These are phyloP conservation scores for Arothron firmamentum DNA, from an alignment of 2,113 vertebrate species.

Conservation along the genomic window DNA sequence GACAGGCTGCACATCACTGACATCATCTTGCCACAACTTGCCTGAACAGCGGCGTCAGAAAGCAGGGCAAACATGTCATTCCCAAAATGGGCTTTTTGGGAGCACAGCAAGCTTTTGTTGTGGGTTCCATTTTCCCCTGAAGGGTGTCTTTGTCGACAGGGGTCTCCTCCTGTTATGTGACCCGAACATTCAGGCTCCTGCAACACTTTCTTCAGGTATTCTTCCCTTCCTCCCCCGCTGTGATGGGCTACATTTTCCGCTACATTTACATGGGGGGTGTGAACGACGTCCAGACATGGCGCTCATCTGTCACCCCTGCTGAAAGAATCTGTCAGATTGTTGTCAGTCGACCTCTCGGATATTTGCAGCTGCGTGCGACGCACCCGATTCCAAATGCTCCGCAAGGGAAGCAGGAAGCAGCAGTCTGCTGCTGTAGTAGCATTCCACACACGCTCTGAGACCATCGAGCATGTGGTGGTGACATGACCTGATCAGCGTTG, in stretches of 20 bases:
- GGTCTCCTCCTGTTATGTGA: conserved; percentile 19
- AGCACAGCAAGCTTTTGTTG: neutral
- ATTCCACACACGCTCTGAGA: too few relatives aligned
- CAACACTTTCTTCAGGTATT: neutral
- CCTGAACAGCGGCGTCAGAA: conserved; percentile 13
- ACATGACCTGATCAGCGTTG: neutral
- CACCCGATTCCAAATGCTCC: too few relatives aligned
- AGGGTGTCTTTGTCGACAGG: neutral
- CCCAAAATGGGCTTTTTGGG: neutral
- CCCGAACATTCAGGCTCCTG: conserved; percentile 1
- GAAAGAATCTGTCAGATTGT: neutral
- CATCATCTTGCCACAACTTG: conserved; percentile 24
- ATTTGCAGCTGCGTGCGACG: too few relatives aligned
- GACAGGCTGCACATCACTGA: conserved; percentile 14
- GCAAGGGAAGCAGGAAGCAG: too few relatives aligned
- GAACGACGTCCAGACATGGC: conserved; percentile 59
- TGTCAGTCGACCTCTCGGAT: neutral
- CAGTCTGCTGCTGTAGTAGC: too few relatives aligned
- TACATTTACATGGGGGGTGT: conserved; percentile 37
- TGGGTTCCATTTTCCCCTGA: neutral
- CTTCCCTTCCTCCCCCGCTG: conserved; percentile 3
- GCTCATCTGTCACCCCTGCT: conserved; percentile 48
- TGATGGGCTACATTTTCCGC: conserved; percentile 20
- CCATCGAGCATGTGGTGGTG: too few relatives aligned
- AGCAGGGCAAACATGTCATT: conserved; percentile 3